Evolutionary conservation across 2,113 vertebrate genomes (phyloP).

Genomic region (Antechinus stuartii): DNA sequence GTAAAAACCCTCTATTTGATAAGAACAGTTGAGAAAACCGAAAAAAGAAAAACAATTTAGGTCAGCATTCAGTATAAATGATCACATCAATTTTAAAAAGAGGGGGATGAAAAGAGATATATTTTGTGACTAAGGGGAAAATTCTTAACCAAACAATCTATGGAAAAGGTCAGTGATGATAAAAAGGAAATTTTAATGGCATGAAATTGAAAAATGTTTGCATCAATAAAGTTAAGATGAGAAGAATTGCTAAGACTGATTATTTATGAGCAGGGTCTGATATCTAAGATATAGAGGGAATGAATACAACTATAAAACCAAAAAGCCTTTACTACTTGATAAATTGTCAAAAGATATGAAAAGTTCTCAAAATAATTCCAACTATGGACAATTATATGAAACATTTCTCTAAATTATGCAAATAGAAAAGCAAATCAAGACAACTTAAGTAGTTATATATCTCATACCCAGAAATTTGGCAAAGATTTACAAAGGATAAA

Average conservation of each 20-base stretch:
- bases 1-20: background rate
- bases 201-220: background rate
- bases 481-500: background rate
- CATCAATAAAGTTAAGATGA: background rate
- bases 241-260: background rate
- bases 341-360: background rate
- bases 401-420: background rate
- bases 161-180: background rate
- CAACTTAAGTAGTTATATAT: background rate
- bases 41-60: background rate
- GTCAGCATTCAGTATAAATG: background rate
- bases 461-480: background rate
- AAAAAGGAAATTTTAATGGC: background rate
- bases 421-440: background rate
- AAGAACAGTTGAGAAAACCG: background rate
- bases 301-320: background rate
- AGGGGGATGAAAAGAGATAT: background rate
- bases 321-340: background rate
- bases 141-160: background rate
- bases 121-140: background rate
- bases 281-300: background rate
- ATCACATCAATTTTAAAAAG: background rate
- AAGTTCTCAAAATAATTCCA: background rate
- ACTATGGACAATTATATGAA: background rate
- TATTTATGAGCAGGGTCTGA: background rate